Evolutionary conservation across 2,888 invertebrate species (phyloP).

Genomic region (Drosophila mulleri): DNA sequence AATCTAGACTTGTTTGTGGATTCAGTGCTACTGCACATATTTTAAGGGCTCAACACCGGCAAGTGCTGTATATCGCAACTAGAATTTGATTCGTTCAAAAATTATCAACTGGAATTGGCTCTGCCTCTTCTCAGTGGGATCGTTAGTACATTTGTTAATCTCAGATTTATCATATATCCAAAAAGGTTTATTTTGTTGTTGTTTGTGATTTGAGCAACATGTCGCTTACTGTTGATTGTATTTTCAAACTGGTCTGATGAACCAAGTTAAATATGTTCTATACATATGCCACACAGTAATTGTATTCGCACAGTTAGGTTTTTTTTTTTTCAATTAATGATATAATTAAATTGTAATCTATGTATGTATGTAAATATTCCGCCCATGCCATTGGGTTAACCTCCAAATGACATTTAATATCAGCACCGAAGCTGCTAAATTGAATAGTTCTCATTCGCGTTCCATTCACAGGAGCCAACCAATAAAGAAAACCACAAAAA

Average conservation of each 20-base stretch:
- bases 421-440: slow-evolving; percentile 15
- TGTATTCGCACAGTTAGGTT: too few species aligned
- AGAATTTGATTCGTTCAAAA: slow-evolving; percentile 8
- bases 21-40: slow-evolving; percentile 12
- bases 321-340: background rate
- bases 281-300: background rate
- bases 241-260: slow-evolving; percentile 19
- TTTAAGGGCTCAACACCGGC: background rate
- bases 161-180: slow-evolving; percentile 10
- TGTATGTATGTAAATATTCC: background rate
- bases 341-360: background rate
- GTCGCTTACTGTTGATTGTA: slow-evolving; percentile 15
- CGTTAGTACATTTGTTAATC: slow-evolving; percentile 9
- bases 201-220: slow-evolving; percentile 26
- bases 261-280: background rate
- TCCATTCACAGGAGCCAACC: slow-evolving; percentile 30
- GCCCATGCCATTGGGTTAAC: background rate
- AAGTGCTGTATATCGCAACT: slow-evolving; percentile 6
- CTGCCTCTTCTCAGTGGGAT: background rate
- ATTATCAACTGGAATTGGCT: background rate
- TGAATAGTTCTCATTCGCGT: slow-evolving; percentile 40
- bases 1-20: slow-evolving; percentile 14
- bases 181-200: slow-evolving; percentile 20
- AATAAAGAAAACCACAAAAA: slow-evolving; percentile 44
- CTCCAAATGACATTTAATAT: slow-evolving; percentile 26